phyloP scores from a whole-genome alignment of 2,113 vertebrate genomes.

The Monarcha castaneiventris region DNA sequence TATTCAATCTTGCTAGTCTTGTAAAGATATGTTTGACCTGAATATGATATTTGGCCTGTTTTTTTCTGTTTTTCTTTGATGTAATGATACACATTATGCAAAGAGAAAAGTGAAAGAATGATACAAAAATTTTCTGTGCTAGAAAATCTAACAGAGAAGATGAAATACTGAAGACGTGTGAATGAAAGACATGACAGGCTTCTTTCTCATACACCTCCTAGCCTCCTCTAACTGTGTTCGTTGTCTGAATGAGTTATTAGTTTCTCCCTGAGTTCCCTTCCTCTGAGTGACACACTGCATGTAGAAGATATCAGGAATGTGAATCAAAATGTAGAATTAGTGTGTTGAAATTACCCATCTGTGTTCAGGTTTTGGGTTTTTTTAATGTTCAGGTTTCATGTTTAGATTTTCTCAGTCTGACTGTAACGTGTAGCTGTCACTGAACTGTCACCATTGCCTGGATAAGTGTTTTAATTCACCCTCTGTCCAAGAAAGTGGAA shows the following conservation, averaged over 20 bases:
- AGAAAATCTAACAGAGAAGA: not conserved
- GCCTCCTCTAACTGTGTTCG: not conserved
- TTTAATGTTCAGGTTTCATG: not conserved
- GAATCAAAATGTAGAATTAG: slow-evolving; percentile 2
- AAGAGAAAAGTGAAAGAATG: not conserved
- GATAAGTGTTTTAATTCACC: not conserved
- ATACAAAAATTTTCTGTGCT: not conserved
- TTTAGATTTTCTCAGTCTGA: not conserved
- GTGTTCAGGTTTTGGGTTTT: not conserved
- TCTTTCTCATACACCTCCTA: not conserved
- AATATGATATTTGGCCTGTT: not conserved
- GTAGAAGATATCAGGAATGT: not conserved
- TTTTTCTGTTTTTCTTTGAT: not conserved
- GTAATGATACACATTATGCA: not conserved
- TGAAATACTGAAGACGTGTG: not conserved
- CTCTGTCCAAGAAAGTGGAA: not conserved
- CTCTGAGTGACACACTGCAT: not conserved
- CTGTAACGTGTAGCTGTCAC: not conserved
- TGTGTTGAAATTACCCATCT: not conserved
- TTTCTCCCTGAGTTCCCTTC: not conserved
- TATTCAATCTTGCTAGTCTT: not conserved
- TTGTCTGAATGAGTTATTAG: slow-evolving; percentile 33
- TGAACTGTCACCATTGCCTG: not conserved
- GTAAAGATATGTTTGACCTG: not conserved
- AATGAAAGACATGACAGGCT: slow-evolving; percentile 1